Percentiles rank a stretch among this genome's conserved stretches.
These are phyloP conservation scores for Rhingia rostrata DNA, from an alignment of 2,888 invertebrate genomes.

Conservation along the genomic window DNA sequence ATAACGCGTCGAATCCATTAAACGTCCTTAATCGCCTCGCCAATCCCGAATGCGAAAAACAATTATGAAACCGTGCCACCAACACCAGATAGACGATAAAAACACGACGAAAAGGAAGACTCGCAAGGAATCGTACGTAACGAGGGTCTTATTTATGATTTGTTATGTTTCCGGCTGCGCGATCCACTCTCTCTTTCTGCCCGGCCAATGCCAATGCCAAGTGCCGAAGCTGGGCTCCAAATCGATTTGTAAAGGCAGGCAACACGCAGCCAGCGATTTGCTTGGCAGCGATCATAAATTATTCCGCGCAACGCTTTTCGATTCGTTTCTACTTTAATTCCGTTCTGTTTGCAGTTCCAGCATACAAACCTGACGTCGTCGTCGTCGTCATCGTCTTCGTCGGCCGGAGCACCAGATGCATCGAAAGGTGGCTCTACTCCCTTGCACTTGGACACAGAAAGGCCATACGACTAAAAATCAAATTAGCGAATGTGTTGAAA, in stretches of 20 bases:
- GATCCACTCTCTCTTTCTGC: conserved; percentile 31
- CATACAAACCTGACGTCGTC: not conserved
- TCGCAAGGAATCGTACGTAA: conserved; percentile 81
- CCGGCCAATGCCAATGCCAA: not conserved
- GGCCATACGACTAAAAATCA: conserved; percentile 81
- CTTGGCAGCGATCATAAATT: conserved; percentile 74
- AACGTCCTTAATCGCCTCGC: conserved; percentile 73
- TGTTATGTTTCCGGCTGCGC: conserved; percentile 82
- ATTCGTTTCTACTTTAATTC: conserved; percentile 55
- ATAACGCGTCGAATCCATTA: conserved; percentile 74
- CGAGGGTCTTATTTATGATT: conserved; percentile 83
- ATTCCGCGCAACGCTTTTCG: conserved; percentile 56
- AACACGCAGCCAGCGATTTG: conserved; percentile 71
- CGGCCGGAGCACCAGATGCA: conserved; percentile 49
- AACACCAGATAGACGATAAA: conserved; percentile 61
- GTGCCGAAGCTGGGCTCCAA: conserved; percentile 57
- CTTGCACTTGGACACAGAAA: conserved; percentile 43
- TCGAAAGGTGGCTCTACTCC: conserved; percentile 65
- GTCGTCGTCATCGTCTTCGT: no score
- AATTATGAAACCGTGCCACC: conserved; percentile 68
- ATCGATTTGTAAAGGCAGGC: conserved; percentile 72
- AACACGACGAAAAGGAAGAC: conserved; percentile 78
- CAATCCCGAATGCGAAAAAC: conserved; percentile 72
- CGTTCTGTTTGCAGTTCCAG: conserved; percentile 68
- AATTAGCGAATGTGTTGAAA: conserved; percentile 83